Evolutionary conservation across 1,140 invertebrate genomes (phyloP).

Genomic region (Diprion similis): DNA sequence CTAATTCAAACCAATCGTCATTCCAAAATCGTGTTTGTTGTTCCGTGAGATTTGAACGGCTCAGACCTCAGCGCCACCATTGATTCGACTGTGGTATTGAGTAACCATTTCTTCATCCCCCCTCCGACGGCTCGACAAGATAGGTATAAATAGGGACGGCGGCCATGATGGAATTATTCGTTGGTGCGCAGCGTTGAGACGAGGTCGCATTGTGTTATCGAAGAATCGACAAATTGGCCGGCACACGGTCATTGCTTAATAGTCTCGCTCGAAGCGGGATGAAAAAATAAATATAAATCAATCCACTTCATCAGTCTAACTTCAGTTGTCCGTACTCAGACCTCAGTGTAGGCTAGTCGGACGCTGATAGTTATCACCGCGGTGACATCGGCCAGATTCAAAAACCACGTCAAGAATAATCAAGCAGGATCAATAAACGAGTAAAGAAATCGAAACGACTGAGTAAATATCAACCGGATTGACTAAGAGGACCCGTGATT

Average conservation of each 20-base stretch:
- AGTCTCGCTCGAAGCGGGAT: conserved; percentile 42
- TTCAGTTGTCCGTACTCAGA: conserved; percentile 58
- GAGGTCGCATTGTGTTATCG: background rate
- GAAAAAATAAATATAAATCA: conserved; percentile 49
- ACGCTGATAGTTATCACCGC: conserved; percentile 34
- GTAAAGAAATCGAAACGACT: no score
- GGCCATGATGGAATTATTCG: conserved; percentile 2
- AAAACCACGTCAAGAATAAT: no score
- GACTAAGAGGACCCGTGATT: no score
- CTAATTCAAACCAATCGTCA: background rate
- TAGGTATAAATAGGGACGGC: background rate
- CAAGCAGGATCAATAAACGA: no score
- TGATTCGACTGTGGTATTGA: background rate
- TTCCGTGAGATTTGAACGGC: background rate
- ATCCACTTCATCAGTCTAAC: conserved; percentile 35
- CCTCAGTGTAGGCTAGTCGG: conserved; percentile 63
- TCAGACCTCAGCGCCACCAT: background rate
- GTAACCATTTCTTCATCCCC: background rate
- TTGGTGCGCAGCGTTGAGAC: background rate
- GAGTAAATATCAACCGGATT: no score
- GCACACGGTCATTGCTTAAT: background rate
- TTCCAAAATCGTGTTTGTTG: background rate
- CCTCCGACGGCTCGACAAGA: background rate
- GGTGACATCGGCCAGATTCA: background rate
- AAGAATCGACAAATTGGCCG: background rate